These are phyloP conservation scores for Dasypolia templi DNA, from an alignment of 2,888 invertebrate species.

Conservation along the genomic window DNA sequence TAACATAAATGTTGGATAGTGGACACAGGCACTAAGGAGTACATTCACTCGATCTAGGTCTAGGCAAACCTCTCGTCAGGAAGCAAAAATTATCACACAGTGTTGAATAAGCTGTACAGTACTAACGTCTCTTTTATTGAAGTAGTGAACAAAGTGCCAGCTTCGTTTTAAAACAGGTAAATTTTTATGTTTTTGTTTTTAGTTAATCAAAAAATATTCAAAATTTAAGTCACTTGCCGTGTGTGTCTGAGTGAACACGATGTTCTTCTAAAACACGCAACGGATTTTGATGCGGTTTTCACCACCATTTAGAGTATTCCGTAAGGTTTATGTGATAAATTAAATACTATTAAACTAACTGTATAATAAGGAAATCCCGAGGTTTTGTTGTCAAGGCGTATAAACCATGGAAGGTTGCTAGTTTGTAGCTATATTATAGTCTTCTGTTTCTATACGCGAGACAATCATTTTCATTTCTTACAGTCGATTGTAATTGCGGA, in stretches of 20 bases:
- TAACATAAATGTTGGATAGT: constrained; percentile 16
- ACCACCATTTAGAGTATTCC: too few relatives aligned
- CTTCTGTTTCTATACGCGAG: too few relatives aligned
- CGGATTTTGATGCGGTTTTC: neutral
- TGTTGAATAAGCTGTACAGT: neutral
- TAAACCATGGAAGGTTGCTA: too few relatives aligned
- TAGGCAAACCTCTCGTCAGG: constrained; percentile 34
- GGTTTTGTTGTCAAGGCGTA: too few relatives aligned
- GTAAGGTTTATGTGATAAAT: too few relatives aligned
- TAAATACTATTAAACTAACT: too few relatives aligned
- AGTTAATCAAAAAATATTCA: too few relatives aligned
- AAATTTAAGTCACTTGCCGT: neutral
- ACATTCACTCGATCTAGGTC: constrained; percentile 27
- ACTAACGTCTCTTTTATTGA: neutral
- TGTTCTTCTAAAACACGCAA: neutral
- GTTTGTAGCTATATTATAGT: neutral
- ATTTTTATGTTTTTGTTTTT: neutral
- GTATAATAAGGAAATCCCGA: too few relatives aligned
- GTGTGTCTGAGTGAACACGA: neutral
- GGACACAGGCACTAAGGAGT: constrained; percentile 12
- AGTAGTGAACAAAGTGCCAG: neutral
- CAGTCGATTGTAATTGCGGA: neutral
- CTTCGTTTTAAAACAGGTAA: constrained; percentile 1
- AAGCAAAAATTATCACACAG: constrained; percentile 19
- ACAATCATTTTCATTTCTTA: neutral